Conservation (phyloP, 2,888 invertebrate species). For the Stramonita haemastoma region DNA sequence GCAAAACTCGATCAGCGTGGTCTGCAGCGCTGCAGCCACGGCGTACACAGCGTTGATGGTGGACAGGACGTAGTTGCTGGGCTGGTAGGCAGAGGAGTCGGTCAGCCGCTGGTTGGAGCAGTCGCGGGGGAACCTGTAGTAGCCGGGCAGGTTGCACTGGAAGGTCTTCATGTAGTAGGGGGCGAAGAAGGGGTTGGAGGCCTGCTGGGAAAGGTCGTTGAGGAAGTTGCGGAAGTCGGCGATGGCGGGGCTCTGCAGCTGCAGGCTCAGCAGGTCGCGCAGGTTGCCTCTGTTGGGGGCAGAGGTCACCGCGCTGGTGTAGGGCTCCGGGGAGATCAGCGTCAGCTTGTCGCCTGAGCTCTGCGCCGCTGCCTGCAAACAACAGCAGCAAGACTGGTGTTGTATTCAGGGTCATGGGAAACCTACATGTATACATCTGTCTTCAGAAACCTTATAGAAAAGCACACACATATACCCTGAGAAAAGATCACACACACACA, state of each 20-base stretch:
- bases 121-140: conserved; percentile 35
- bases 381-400: not conserved
- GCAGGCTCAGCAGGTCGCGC: conserved; percentile 53
- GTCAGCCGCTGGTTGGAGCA: conserved; percentile 47
- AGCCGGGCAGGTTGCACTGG: conserved; percentile 66
- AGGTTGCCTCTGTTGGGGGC: conserved; percentile 51
- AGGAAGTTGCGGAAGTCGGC: conserved; percentile 53
- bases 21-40: conserved; percentile 73
- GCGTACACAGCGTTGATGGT: conserved; percentile 77
- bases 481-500: too few species aligned
- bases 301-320: conserved; percentile 53
- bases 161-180: conserved; percentile 65
- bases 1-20: conserved; percentile 70
- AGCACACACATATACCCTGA: too few species aligned
- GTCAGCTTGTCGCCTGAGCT: conserved; percentile 43
- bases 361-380: conserved; percentile 16
- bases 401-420: not conserved
- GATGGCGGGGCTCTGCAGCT: conserved; percentile 50
- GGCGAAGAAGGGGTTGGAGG: conserved; percentile 57
- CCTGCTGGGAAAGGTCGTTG: conserved; percentile 21
- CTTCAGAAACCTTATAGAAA: too few species aligned
- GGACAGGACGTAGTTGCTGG: conserved; percentile 68
- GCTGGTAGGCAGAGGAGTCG: conserved; percentile 51
- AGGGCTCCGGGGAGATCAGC: conserved; percentile 60
- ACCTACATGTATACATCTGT: not conserved